Base-by-base conservation (phyloP, 2,797 vertebrate genomes). In the Fringilla coelebs region DNA sequence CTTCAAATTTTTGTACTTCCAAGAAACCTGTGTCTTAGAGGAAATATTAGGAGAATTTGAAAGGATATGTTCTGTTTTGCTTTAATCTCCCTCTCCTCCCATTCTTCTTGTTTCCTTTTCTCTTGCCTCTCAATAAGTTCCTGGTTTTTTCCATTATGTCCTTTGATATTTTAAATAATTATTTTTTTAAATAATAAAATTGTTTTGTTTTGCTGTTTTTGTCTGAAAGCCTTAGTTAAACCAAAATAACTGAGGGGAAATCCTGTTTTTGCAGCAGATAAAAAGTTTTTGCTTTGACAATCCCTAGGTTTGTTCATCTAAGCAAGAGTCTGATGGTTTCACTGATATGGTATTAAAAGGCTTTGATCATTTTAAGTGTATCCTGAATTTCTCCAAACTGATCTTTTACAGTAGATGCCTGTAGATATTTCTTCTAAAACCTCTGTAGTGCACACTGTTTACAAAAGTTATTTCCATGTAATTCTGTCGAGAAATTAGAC, bases 141-240 rank as follows among this genome's bases (percentile, higher is more conserved):
- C 77, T 93, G 67, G 0, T 82, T 90, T 93, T 31, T 78, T 91
- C 84, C 88, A 60, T 41, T 46, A 7, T 73, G 78, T 49, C 17
- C 24, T 82, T 93, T 76, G 66, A 40, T 52, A 68, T 58, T 67
- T 82, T 29, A 0, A 34, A 40, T 63, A 36, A 24, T 32, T 14
- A 70, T 57, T 62, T 66, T 65, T 82, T 54, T 1, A 14, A 51
- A 43, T 45, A 71, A 60, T 29, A 60, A 41, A 58, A 45, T 70
- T 85, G 61, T 90, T 92, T 94, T 95, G 19, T 93, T 96, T 96
- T 58, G 54, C 57, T 82, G 29, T 14, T 58, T 89, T 94, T 88
- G 72, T 85, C 68, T 92, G 84, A 89, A 96, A 95, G 73, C 17
- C 43, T 83, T 58, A 93, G 60, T 75, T 63, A 57, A 61, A 40